Evolutionary conservation across 2,888 invertebrate genomes (phyloP).

Genomic region (Athrips mouffetella): DNA sequence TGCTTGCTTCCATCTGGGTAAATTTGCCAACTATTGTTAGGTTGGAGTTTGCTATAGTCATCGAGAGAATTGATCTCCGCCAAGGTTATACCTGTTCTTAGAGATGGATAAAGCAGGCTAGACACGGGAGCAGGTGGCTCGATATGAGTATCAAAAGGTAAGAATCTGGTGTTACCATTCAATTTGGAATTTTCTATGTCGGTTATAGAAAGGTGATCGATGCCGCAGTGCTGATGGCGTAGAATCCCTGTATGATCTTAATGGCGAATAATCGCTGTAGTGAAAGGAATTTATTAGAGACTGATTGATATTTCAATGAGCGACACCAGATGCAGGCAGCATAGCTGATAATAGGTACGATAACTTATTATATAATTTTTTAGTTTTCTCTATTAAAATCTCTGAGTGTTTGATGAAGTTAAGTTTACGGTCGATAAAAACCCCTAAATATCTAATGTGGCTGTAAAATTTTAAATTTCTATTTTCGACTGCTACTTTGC

Average conservation of each 20-base stretch:
- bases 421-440: conserved; percentile 2
- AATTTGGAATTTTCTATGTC: conserved; percentile 1
- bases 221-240: conserved; percentile 17
- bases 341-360: conserved; percentile 24
- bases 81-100: background rate
- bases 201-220: conserved; percentile 18
- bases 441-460: too few relatives aligned
- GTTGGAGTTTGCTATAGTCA: background rate
- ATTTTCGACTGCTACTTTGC: background rate
- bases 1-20: conserved; percentile 21
- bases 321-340: conserved; percentile 21
- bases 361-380: conserved; percentile 19
- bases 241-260: too few relatives aligned
- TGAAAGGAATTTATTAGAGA: background rate
- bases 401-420: conserved; percentile 11
- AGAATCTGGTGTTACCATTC: background rate
- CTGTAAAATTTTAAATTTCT: background rate
- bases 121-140: background rate
- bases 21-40: background rate
- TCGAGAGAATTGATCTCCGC: background rate
- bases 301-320: background rate
- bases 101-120: conserved; percentile 4
- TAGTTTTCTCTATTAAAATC: conserved; percentile 9
- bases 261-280: conserved; percentile 23
- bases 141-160: conserved; percentile 9